Base-by-base conservation (phyloP, 2,888 invertebrate species). In the Acrobasis consociella region DNA sequence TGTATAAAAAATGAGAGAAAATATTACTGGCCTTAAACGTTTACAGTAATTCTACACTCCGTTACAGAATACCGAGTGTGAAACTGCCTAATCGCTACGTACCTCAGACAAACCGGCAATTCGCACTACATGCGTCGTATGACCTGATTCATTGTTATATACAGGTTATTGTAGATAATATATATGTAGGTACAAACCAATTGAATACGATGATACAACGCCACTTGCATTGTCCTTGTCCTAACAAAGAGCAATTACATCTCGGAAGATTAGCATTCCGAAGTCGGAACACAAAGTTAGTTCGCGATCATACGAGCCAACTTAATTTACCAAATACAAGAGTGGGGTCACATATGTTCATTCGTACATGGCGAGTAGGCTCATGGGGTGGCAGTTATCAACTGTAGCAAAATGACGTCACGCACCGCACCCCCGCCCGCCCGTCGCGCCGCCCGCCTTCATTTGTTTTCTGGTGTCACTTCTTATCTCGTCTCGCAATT, bases 401-500 rank as follows among this genome's bases (percentile, higher is more conserved):
- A 72, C 74, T 74, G 69, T 74, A 72, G 74, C 77, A 69, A 67
- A 75, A 76, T 89, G 87, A 89, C 86, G 88, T 87, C 86, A 87
- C 84, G 77, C 75, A 72, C 70, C 15, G 75, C 75, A 51, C 63
- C 64, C 65, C 65, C 55, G 37, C 65, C 46, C 53, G 55, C 9
- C 61, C 61, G 46, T 13, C 55, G 63, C 69, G 64, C 65, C 85
- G 75, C 85, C 87, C 83, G 84, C 87, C 83, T 89, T 91, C 91
- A 91, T 91, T 91, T 92, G 91, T 91, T 92, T 92, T 91, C 89
- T 91, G 89, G 88, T 89, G 91, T 91, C 91, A 91, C 82, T 91
- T 85, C 91, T 92, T 92, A 91, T 92, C 92, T 90, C 89, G 87
- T 87, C 86, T 84, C 87, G 87, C 91, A 92, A 92, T 91, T 91